Evolutionary conservation across 2,113 vertebrate species (phyloP).

Genomic region (Cnemophilus loriae): DNA sequence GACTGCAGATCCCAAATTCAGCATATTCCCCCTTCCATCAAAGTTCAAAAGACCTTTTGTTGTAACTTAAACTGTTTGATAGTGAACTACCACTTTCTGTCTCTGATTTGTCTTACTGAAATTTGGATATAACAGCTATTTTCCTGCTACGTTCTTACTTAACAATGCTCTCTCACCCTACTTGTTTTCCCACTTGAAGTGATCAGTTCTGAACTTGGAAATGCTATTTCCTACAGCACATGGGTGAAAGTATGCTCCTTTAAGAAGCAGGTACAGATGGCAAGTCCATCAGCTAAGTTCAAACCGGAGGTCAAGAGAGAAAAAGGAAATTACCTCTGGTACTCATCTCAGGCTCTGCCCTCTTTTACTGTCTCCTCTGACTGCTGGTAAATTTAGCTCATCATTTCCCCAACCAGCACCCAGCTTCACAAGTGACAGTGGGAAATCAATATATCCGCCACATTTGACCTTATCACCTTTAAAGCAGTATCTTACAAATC

Average conservation of each 20-base stretch:
- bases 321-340: slow-evolving; percentile 47
- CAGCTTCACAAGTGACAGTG: not conserved
- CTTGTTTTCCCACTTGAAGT: not conserved
- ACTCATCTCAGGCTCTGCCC: slow-evolving; percentile 20
- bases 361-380: slow-evolving; percentile 35
- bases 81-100: not conserved
- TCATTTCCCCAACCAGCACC: slow-evolving; percentile 4
- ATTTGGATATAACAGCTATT: not conserved
- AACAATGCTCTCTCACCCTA: not conserved
- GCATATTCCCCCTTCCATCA: not conserved
- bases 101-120: not conserved
- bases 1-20: not conserved
- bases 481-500: slow-evolving; percentile 50
- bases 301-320: slow-evolving; percentile 46
- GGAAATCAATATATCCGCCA: slow-evolving; percentile 55
- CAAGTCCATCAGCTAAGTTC: slow-evolving; percentile 65
- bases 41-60: not conserved
- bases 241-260: not conserved
- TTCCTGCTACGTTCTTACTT: not conserved
- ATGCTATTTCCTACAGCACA: not conserved
- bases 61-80: not conserved
- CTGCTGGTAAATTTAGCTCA: slow-evolving; percentile 54
- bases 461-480: slow-evolving; percentile 53
- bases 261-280: slow-evolving; percentile 58
- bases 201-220: slow-evolving; percentile 57